phyloP scores from a whole-genome alignment of 2,888 invertebrate genomes.

The Gnatocerus cornutus region DNA sequence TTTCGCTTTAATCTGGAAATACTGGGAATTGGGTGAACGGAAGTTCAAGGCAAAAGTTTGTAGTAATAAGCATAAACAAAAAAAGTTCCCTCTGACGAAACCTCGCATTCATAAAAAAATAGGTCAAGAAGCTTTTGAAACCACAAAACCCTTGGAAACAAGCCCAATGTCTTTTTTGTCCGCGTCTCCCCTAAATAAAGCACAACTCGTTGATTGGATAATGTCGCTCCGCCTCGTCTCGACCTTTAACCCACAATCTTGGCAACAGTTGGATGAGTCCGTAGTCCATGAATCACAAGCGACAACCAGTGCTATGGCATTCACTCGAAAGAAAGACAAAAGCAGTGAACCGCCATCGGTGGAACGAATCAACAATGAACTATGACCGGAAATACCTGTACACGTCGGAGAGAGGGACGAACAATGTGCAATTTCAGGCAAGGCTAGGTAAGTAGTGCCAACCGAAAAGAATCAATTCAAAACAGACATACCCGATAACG shows the following conservation, averaged over 20 bases:
- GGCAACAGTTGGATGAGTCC: slow-evolving; percentile 52
- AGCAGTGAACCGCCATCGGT: slow-evolving; percentile 25
- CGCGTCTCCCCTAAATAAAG: slow-evolving; percentile 7
- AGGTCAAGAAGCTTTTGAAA: not conserved
- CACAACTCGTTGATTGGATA: slow-evolving; percentile 56
- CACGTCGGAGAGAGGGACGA: slow-evolving; percentile 52
- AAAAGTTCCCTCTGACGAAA: no score
- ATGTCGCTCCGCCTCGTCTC: slow-evolving; percentile 55
- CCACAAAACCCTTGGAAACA: no score
- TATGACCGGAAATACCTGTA: slow-evolving; percentile 53
- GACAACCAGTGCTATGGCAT: slow-evolving; percentile 23
- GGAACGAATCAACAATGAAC: slow-evolving; percentile 61
- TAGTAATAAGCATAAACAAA: no score
- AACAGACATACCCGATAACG: slow-evolving; percentile 48
- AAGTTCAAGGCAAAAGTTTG: not conserved
- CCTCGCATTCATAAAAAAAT: no score
- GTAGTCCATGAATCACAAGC: slow-evolving; percentile 49
- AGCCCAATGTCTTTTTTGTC: not conserved
- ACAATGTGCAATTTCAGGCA: slow-evolving; percentile 64
- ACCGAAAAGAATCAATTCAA: slow-evolving; percentile 48
- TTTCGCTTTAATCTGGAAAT: not conserved
- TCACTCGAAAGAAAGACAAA: slow-evolving; percentile 21
- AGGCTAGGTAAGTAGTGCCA: slow-evolving; percentile 56
- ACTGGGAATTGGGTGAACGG: slow-evolving; percentile 31
- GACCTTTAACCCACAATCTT: slow-evolving; percentile 58